Evolutionary conservation across 2,888 invertebrate species (phyloP), one percentile per base, ranked within the genome.

Genomic region (Plemyria rubiginata): DNA sequence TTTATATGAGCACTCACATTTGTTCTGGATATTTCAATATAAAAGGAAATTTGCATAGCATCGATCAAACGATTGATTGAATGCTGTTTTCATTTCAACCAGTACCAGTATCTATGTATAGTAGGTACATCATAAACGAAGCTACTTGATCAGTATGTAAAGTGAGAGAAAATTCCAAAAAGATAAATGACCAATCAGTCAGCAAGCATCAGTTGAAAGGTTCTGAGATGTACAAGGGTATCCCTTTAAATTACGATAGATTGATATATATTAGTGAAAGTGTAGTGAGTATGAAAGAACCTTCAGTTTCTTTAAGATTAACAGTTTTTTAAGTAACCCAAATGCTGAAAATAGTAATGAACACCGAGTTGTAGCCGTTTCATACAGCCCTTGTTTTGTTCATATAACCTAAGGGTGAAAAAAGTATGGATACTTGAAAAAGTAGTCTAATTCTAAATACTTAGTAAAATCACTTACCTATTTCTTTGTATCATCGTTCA

Each of bases 401-500:
- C 13, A 1, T 2, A 12, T 13, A 2, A 38, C 38, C 38, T 12
- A 1, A 5, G 4, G 1, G 13, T 6, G 13, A 41, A 40, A 40
- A 40, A 12, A 40, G n/a, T 9, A 12, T 41, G 41, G 41, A 41
- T 5, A 38, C 4, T 4, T 11, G 16, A 9, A 16, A 9, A 0
- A 16, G 45, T 38, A n/a, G 6, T 40, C 29, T 49, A 38, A 40
- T 48, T 8, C 11, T 15, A 56, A 22, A 12, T 9, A 38, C 32
- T 9, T 5, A 36, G n/a, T 51, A 13, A 57, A 46, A 6, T n/a
- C 13, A 86, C 91, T 89, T 78, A 92, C 92, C 92, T 90, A 82
- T 74, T 79, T 73, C 70, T 81, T 73, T 88, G 92, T 92, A 91
- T 92, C 88, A 90, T 88, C 91, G 54, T 78, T 75, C 74, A 68